Conservation (phyloP, 2,888 invertebrate genomes). For the Glyphotaelius pellucidus region DNA sequence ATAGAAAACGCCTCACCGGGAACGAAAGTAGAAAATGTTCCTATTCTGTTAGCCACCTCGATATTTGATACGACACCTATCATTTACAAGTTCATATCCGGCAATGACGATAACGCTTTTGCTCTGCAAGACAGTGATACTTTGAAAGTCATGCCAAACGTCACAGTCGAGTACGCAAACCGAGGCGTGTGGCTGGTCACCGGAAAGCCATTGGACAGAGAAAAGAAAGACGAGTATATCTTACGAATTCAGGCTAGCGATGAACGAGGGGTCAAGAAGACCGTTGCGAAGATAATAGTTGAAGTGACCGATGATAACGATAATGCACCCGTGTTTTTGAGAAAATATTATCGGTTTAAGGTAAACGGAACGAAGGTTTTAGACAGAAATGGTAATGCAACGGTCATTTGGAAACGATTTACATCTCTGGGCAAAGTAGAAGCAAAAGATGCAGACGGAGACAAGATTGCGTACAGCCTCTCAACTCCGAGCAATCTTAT, state of each 20-base stretch:
- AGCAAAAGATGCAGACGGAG: constrained; percentile 94
- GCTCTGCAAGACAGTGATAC: constrained; percentile 81
- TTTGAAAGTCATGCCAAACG: constrained; percentile 72
- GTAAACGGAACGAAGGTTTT: constrained; percentile 80
- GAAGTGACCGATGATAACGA: constrained; percentile 93
- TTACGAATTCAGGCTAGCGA: constrained; percentile 89
- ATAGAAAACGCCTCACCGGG: constrained; percentile 87
- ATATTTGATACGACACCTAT: constrained; percentile 82
- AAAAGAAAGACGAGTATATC: constrained; percentile 83
- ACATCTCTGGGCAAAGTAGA: constrained; percentile 89
- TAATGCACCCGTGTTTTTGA: constrained; percentile 91
- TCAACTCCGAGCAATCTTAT: constrained; percentile 88
- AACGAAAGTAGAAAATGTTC: constrained; percentile 84
- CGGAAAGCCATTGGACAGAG: constrained; percentile 87
- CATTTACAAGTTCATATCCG: constrained; percentile 88
- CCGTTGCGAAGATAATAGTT: constrained; percentile 86
- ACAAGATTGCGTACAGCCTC: constrained; percentile 91
- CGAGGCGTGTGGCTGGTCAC: constrained; percentile 87
- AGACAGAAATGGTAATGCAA: constrained; percentile 79
- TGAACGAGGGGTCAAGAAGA: constrained; percentile 87
- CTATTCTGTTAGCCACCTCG: constrained; percentile 84
- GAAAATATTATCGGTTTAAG: constrained; percentile 87
- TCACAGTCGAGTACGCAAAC: constrained; percentile 77
- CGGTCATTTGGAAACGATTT: constrained; percentile 86
- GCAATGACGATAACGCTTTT: constrained; percentile 86